Base-by-base conservation (phyloP, 37 sponge, comb jelly and placozoan species). In the Oopsacas minuta region DNA sequence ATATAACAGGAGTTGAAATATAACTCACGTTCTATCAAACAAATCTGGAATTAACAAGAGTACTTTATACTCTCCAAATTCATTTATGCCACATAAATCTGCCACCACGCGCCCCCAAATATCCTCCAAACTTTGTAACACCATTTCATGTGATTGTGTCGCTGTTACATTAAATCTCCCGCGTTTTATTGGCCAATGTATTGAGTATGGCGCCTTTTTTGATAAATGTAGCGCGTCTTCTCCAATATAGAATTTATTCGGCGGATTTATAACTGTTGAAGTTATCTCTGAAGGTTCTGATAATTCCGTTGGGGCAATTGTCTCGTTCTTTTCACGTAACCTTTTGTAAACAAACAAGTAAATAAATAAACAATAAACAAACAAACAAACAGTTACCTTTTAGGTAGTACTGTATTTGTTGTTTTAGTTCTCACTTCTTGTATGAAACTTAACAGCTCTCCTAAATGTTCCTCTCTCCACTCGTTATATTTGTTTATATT, bases 41-140 rank as follows among this genome's bases (percentile, higher is more conserved):
- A 88, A 34, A 52, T 95, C 94, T 0, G 94, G 88, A 0, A 95
- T 82, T 0, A 95, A 81, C 25, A 94, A 83, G 17, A 94, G 39
- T 15, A 88, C 89, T 0, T 69, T 83, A 81, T 89, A 89, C 25
- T 83, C 95, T 83, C 87, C 90, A 61, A 95, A 93, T 28, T 93
- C 90, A 10, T 37, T 38, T 1, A 93, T 90, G 22, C 88, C 88
- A 0, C 91, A 86, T 39, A 83, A 87, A 25, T 91, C 91, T 35
- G 90, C 84, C 51, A 95, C 88, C 22, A 92, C 94, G 34, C 83
- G 69, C 0, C 85, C 87, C 96, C 96, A 95, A 35, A 95, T 83
- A 82, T 90, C 91, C 52, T 93, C 93, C 37, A 95, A 83, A 81
- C 86, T 84, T 38, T 83, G 84, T 36, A 91, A 53, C 38, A 95